Evolutionary conservation across 2,888 invertebrate genomes (phyloP).

Genomic region (Pterobdella sp.): DNA sequence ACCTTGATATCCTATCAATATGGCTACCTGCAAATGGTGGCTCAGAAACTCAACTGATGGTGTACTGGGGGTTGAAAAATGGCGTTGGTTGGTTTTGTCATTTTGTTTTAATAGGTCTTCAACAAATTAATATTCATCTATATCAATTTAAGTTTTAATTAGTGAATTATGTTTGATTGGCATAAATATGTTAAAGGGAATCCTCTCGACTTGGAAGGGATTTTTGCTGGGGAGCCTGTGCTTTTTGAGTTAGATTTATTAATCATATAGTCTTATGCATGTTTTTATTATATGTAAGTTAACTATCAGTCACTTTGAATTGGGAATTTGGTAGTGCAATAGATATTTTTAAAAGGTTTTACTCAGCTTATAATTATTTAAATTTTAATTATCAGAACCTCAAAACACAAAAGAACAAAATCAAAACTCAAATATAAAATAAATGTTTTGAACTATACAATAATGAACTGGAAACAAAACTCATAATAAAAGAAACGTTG

Average conservation of each 20-base stretch:
- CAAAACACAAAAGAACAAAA: no score
- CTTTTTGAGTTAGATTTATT: constrained; percentile 18
- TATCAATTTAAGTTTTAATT: background rate
- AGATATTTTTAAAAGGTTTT: background rate
- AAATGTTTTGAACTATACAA: no score
- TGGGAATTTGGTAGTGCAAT: background rate
- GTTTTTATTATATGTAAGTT: background rate
- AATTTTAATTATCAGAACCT: no score
- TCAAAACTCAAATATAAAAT: no score
- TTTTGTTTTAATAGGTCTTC: background rate
- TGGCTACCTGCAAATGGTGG: background rate
- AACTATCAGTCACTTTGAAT: background rate
- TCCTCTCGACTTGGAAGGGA: background rate
- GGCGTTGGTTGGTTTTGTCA: constrained; percentile 19
- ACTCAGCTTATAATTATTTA: no score
- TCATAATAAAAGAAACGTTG: no score
- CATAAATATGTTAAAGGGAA: background rate
- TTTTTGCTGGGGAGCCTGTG: constrained; percentile 10
- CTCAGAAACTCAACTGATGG: background rate
- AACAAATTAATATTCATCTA: background rate
- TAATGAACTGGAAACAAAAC: no score
- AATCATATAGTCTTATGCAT: background rate
- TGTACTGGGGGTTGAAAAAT: constrained; percentile 20
- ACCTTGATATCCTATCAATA: constrained; percentile 70
- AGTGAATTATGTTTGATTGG: background rate